Evolutionary conservation across 2,113 vertebrate species (phyloP).

Genomic region (Montifringilla adamsi): DNA sequence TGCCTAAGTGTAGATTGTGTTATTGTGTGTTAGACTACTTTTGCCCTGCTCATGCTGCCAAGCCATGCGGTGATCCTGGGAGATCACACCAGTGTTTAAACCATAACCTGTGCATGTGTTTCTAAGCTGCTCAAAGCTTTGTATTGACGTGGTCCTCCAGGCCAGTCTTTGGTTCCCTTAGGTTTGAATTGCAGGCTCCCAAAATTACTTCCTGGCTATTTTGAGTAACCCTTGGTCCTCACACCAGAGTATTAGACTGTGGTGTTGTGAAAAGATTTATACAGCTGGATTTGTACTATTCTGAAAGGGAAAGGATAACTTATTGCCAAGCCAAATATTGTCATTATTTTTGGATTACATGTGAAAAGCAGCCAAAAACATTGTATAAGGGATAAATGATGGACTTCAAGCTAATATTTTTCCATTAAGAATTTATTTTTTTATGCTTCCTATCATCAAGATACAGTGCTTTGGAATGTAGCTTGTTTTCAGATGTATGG

Average conservation of each 20-base stretch:
- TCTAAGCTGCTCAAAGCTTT: conserved; percentile 10
- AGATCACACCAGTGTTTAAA: background rate
- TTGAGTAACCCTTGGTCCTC: conserved; percentile 35
- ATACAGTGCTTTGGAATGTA: background rate
- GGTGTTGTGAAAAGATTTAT: conserved; percentile 22
- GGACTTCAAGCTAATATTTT: conserved; percentile 58
- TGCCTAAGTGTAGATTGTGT: background rate
- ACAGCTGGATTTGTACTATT: conserved; percentile 27
- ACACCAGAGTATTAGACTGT: background rate
- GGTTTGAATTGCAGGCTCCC: background rate
- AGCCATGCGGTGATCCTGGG: background rate
- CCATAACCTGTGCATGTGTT: rapidly evolving
- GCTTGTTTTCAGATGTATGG: conserved; percentile 9
- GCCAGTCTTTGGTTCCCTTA: background rate
- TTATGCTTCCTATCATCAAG: conserved; percentile 41
- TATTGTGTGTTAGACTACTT: background rate
- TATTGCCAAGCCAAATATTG: conserved; percentile 54
- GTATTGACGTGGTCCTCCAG: background rate
- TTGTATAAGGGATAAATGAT: conserved; percentile 37
- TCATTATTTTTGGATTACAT: conserved; percentile 57
- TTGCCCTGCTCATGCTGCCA: background rate
- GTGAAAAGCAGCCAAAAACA: conserved; percentile 26
- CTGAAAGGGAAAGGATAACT: conserved; percentile 22
- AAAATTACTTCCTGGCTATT: background rate
- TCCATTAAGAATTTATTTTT: conserved; percentile 66